Evolutionary conservation across 2,888 invertebrate genomes (phyloP).

Genomic region (Athripsodes cinereus): DNA sequence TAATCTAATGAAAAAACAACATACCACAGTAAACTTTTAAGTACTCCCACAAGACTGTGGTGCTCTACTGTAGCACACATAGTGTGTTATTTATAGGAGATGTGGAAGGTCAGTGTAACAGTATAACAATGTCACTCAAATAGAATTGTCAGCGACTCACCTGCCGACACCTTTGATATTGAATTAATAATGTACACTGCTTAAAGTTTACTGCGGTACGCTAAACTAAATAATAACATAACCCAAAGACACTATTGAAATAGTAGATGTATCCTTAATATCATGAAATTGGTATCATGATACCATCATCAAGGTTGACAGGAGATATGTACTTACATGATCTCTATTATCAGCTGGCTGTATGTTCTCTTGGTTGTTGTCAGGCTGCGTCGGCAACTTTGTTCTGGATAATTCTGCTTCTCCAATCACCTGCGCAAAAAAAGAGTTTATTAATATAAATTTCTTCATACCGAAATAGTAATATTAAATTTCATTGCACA

Average conservation of each 20-base stretch:
- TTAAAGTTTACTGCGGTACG: no score
- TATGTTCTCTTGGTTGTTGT: slow-evolving; percentile 63
- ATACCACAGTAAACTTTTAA: background rate
- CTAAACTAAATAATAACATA: no score
- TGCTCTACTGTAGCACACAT: background rate
- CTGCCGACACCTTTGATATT: no score
- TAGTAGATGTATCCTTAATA: no score
- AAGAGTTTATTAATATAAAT: no score
- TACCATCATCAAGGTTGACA: no score
- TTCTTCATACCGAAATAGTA: no score
- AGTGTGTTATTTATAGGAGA: background rate
- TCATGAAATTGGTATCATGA: no score
- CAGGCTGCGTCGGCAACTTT: slow-evolving; percentile 31
- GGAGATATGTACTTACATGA: slow-evolving; percentile 34
- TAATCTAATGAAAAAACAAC: background rate
- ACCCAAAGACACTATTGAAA: no score
- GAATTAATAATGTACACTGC: no score
- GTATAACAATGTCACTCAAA: background rate
- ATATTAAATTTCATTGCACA: no score
- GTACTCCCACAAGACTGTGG: no score
- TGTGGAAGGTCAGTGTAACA: background rate
- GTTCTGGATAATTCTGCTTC: slow-evolving; percentile 21
- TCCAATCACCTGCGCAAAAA: slow-evolving; percentile 19
- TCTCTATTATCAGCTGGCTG: slow-evolving; percentile 60
- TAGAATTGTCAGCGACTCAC: background rate